A percentile compares a stretch with the other conserved stretches of the same genome.
Evolutionary conservation across 1,140 invertebrate genomes (phyloP).

Genomic region (Colletes latitarsis): DNA sequence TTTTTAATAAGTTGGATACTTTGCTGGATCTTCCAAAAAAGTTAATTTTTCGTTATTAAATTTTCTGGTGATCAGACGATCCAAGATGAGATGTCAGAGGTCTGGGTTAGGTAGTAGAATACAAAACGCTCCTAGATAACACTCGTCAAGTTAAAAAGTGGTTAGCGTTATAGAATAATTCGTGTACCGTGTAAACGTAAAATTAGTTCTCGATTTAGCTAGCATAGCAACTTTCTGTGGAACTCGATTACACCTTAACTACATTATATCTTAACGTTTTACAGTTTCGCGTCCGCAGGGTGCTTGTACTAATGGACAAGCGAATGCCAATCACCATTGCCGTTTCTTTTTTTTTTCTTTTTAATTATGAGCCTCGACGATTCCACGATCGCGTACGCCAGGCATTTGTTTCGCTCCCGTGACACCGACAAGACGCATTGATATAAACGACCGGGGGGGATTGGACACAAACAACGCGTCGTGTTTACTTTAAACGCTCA

Average conservation of each 20-base stretch:
- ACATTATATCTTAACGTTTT: too few relatives aligned
- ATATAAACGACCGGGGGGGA: slow-evolving; percentile 1
- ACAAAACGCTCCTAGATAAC: too few relatives aligned
- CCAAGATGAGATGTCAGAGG: too few relatives aligned
- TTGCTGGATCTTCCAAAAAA: too few relatives aligned
- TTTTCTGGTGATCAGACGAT: too few relatives aligned
- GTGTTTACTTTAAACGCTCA: slow-evolving; percentile 12
- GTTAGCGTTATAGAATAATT: too few relatives aligned
- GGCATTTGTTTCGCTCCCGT: neutral
- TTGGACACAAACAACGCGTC: neutral
- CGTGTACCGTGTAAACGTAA: neutral
- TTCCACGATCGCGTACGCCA: neutral
- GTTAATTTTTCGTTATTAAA: too few relatives aligned
- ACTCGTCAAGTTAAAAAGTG: too few relatives aligned
- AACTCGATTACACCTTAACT: neutral
- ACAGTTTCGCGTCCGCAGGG: neutral
- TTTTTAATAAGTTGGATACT: too few relatives aligned
- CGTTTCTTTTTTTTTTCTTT: neutral
- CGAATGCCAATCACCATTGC: neutral
- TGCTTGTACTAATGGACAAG: neutral
- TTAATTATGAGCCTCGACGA: neutral
- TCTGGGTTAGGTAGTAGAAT: too few relatives aligned
- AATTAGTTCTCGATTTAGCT: neutral
- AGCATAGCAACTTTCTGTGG: neutral
- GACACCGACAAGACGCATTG: neutral